Evolutionary conservation across 2,113 vertebrate genomes (phyloP).

Genomic region (Burhinus oedicnemus): DNA sequence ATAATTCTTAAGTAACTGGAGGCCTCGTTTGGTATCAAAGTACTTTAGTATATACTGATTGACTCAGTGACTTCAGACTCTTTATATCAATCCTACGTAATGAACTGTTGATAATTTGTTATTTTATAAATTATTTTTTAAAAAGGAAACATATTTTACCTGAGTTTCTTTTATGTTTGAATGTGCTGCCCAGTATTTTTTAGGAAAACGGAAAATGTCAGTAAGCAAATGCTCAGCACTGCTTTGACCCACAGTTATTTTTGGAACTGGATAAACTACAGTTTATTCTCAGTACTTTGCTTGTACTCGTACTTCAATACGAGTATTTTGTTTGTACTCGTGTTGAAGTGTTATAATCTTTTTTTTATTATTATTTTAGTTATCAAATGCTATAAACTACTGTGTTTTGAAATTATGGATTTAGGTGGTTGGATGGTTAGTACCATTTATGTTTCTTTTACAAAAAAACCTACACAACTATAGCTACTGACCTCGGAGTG

Average conservation of each 20-base stretch:
- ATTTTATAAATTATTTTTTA: conserved; percentile 68
- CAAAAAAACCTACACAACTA: background rate
- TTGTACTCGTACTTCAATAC: background rate
- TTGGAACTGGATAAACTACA: background rate
- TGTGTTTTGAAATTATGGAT: conserved; percentile 9
- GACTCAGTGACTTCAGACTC: conserved; percentile 70
- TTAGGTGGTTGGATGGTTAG: background rate
- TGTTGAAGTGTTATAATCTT: background rate
- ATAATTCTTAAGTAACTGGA: conserved; percentile 69
- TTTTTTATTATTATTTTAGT: background rate
- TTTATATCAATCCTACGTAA: conserved; percentile 54
- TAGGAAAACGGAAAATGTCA: conserved; percentile 29
- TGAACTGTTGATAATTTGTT: conserved; percentile 57
- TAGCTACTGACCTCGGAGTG: conserved; percentile 36
- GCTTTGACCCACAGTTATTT: conserved; percentile 50
- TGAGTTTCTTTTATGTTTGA: conserved; percentile 52
- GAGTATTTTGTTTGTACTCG: background rate
- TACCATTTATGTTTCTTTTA: background rate
- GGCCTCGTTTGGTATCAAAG: conserved; percentile 65
- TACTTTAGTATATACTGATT: conserved; percentile 66
- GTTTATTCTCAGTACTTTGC: background rate
- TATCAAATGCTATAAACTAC: conserved; percentile 14
- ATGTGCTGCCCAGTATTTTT: conserved; percentile 50
- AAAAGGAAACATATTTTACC: conserved; percentile 44
- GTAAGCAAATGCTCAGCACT: conserved; percentile 42